phyloP scores from a whole-genome alignment of 2,113 vertebrate species.

The Emydura subglobosa region DNA sequence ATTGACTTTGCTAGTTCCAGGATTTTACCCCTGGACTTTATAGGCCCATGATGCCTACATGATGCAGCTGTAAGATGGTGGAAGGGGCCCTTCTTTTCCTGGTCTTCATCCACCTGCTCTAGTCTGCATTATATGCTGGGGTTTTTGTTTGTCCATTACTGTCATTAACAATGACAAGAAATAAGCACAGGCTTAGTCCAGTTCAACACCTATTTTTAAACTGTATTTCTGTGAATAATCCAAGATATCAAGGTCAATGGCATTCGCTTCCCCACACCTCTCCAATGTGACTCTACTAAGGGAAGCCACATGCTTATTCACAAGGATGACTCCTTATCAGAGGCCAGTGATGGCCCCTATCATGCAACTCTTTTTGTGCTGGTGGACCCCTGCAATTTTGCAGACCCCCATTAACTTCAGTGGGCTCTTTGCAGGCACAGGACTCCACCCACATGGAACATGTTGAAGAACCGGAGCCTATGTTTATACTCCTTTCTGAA shows the following conservation, averaged over 20 bases:
- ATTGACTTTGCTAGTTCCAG: neutral
- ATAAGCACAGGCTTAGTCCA: accelerated
- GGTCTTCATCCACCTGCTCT: accelerated
- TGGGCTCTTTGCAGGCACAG: too few relatives aligned
- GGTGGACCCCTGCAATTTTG: accelerated
- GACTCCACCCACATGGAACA: neutral
- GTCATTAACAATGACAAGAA: neutral
- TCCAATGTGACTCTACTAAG: too few relatives aligned
- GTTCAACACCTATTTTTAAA: neutral
- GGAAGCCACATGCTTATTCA: too few relatives aligned
- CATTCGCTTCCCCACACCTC: too few relatives aligned
- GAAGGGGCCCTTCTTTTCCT: neutral
- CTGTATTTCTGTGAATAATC: neutral
- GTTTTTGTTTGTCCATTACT: neutral
- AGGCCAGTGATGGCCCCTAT: too few relatives aligned
- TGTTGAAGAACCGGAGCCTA: too few relatives aligned
- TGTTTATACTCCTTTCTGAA: too few relatives aligned
- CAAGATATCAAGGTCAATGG: accelerated
- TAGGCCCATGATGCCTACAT: neutral
- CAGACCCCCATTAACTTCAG: too few relatives aligned
- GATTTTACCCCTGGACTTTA: accelerated
- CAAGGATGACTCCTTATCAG: too few relatives aligned
- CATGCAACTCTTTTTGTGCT: accelerated
- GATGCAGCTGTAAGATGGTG: too few relatives aligned
- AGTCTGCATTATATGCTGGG: neutral